A percentile compares a stretch with the other conserved stretches of the same genome.
phyloP scores from a whole-genome alignment of 2,888 invertebrate species.

The Cynaeus angustus region DNA sequence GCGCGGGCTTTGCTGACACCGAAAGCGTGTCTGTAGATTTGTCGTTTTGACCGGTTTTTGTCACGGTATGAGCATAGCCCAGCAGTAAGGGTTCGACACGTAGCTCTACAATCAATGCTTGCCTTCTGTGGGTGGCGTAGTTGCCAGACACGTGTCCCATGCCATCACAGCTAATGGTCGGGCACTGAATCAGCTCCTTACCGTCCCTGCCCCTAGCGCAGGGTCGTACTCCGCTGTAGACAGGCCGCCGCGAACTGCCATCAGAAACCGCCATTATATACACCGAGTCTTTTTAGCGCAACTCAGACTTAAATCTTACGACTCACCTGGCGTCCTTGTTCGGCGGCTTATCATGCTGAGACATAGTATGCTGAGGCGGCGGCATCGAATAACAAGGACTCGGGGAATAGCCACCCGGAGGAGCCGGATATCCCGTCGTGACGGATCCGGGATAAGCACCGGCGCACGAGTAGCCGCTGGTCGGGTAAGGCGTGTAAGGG shows the following conservation, averaged over 20 bases:
- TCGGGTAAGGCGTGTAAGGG: slow-evolving; percentile 81
- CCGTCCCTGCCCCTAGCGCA: slow-evolving; percentile 78
- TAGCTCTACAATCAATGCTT: slow-evolving; percentile 72
- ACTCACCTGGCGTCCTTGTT: slow-evolving; percentile 83
- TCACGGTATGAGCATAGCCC: no score
- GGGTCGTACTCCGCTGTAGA: slow-evolving; percentile 60
- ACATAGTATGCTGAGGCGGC: slow-evolving; percentile 83
- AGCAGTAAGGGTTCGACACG: slow-evolving; percentile 45
- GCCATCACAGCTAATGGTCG: slow-evolving; percentile 87
- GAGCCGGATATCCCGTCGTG: slow-evolving; percentile 77
- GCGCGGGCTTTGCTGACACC: slow-evolving; percentile 52
- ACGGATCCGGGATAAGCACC: slow-evolving; percentile 73
- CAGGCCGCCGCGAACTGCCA: slow-evolving; percentile 57
- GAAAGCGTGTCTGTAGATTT: no score
- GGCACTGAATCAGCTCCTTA: slow-evolving; percentile 87
- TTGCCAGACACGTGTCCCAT: slow-evolving; percentile 92
- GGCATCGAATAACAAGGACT: slow-evolving; percentile 91
- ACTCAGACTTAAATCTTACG: slow-evolving; percentile 1
- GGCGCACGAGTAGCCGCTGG: slow-evolving; percentile 67
- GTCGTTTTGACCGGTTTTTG: no score
- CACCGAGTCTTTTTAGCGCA: slow-evolving; percentile 12
- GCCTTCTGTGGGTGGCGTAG: slow-evolving; percentile 92
- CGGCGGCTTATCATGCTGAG: slow-evolving; percentile 81
- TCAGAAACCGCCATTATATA: slow-evolving; percentile 48
- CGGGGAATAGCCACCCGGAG: slow-evolving; percentile 74